Conservation (phyloP, 2,888 invertebrate species). For the Anodontia alba region DNA sequence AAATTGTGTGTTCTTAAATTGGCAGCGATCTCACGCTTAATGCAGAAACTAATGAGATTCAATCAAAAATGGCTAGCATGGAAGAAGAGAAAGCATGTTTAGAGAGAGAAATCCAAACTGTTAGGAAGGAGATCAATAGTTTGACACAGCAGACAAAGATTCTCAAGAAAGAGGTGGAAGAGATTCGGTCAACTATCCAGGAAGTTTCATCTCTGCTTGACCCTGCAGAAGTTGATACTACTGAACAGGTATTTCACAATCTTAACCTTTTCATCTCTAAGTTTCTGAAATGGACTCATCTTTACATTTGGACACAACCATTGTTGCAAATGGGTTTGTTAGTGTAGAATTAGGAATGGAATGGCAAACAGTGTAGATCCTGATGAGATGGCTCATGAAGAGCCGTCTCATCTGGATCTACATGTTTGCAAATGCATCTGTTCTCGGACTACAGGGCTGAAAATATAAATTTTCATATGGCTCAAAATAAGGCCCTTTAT, state of each 20-base stretch:
- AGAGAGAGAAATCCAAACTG: slow-evolving; percentile 24
- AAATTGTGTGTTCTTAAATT: too few species aligned
- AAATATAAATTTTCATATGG: too few species aligned
- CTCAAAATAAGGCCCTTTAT: too few species aligned
- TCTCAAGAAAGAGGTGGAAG: slow-evolving; percentile 43
- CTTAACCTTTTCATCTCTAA: too few species aligned
- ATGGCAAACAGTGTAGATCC: too few species aligned
- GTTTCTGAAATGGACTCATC: not conserved
- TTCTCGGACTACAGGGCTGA: too few species aligned
- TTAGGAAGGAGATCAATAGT: slow-evolving; percentile 24
- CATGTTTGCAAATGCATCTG: too few species aligned
- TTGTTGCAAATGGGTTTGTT: too few species aligned
- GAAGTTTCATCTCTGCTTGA: slow-evolving; percentile 49
- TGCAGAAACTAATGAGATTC: slow-evolving; percentile 40
- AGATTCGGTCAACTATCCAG: slow-evolving; percentile 44
- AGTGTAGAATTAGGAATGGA: too few species aligned
- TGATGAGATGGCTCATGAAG: too few species aligned
- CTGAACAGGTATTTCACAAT: slow-evolving; percentile 19
- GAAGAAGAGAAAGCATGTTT: slow-evolving; percentile 51
- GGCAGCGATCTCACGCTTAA: slow-evolving; percentile 22
- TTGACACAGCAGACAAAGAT: slow-evolving; percentile 31
- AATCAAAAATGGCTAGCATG: slow-evolving; percentile 48
- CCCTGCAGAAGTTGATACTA: slow-evolving; percentile 16
- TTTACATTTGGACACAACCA: too few species aligned
- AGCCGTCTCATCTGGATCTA: too few species aligned